Conservation (phyloP, 2,888 invertebrate species). For the Ochropleura leucogaster region DNA sequence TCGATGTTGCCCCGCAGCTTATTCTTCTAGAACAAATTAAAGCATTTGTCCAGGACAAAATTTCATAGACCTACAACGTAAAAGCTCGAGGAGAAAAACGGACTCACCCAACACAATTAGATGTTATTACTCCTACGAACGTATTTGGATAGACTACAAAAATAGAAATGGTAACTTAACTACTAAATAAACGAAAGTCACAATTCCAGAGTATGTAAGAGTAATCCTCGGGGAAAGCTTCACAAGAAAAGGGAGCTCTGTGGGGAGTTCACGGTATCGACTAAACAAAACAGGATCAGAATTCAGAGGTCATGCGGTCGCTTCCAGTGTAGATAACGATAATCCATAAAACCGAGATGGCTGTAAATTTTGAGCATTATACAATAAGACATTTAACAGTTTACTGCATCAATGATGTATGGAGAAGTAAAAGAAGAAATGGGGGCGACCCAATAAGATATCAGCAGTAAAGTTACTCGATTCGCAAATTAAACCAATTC, state of each 20-base stretch:
- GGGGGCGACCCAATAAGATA: conserved; percentile 53
- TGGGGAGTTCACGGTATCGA: conserved; percentile 55
- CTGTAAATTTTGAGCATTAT: conserved; percentile 5
- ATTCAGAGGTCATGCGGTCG: conserved; percentile 59
- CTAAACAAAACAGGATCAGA: conserved; percentile 59
- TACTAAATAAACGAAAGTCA: conserved; percentile 47
- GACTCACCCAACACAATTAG: conserved; percentile 1
- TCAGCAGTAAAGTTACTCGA: conserved; percentile 66
- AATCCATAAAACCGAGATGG: conserved; percentile 35
- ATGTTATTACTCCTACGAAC: conserved; percentile 7
- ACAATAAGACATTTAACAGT: conserved; percentile 9
- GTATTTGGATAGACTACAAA: conserved; percentile 20
- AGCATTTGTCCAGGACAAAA: not conserved
- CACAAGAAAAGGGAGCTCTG: conserved; percentile 45
- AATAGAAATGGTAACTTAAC: conserved; percentile 41
- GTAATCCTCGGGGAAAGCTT: conserved; percentile 56
- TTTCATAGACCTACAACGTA: not conserved
- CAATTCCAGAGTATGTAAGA: conserved; percentile 39
- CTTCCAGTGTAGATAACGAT: conserved; percentile 61
- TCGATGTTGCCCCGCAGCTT: conserved; percentile 1
- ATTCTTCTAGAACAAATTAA: not conserved
- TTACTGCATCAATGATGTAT: conserved; percentile 3
- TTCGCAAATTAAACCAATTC: conserved; percentile 74
- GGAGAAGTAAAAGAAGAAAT: conserved; percentile 25
- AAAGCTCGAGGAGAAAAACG: conserved; percentile 3